Evolutionary conservation across 2,888 invertebrate species (phyloP).

Genomic region (Torymus tubicola): DNA sequence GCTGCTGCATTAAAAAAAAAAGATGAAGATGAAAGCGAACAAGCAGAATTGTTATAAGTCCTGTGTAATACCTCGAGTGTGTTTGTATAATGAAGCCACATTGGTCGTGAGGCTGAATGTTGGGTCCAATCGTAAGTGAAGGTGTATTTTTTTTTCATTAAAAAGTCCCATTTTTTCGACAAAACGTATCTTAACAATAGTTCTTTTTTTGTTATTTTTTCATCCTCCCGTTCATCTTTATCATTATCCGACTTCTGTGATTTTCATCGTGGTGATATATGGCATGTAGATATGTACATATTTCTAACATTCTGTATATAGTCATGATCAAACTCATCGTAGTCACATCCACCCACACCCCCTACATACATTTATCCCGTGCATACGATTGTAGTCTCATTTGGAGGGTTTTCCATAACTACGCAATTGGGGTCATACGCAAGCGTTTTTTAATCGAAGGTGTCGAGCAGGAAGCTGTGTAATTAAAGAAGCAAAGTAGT

Average conservation of each 20-base stretch:
- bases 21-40: conserved; percentile 26
- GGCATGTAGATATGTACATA: conserved; percentile 59
- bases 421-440: background rate
- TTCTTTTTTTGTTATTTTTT: conserved; percentile 28
- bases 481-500: conserved; percentile 9
- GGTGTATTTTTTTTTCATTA: conserved; percentile 56
- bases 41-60: conserved; percentile 41
- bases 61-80: conserved; percentile 53
- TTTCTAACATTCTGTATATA: conserved; percentile 67
- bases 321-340: conserved; percentile 61
- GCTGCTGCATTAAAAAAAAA: conserved; percentile 29
- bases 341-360: background rate
- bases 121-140: conserved; percentile 57
- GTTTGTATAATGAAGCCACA: conserved; percentile 50
- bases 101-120: conserved; percentile 54
- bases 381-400: background rate
- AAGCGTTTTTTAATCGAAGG: conserved; percentile 14
- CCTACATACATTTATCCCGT: background rate
- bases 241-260: conserved; percentile 7
- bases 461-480: conserved; percentile 6
- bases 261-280: conserved; percentile 58
- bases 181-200: conserved; percentile 24
- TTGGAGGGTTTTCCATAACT: background rate
- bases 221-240: conserved; percentile 4
- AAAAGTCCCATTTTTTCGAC: conserved; percentile 52